phyloP scores from a whole-genome alignment of 2,888 invertebrate species.

The Drosophila greeni region DNA sequence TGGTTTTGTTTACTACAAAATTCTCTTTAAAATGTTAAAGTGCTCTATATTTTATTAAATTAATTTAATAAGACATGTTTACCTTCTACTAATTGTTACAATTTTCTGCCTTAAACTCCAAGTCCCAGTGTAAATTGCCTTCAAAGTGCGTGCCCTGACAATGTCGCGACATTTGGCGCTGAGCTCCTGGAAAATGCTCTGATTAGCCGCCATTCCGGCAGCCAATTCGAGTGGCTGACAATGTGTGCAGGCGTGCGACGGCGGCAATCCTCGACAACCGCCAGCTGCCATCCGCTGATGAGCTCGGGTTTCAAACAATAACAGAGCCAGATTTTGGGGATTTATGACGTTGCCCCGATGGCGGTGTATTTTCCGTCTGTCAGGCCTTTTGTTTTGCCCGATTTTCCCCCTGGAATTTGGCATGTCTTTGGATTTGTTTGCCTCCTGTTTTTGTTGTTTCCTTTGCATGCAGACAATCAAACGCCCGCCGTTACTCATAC shows the following conservation, averaged over 20 bases:
- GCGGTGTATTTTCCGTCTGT: constrained; percentile 27
- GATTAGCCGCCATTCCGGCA: constrained; percentile 57
- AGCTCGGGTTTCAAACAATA: constrained; percentile 72
- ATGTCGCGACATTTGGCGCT: constrained; percentile 59
- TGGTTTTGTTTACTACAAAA: background rate
- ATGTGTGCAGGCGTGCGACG: constrained; percentile 28
- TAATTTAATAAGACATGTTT: background rate
- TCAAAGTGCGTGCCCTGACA: constrained; percentile 27
- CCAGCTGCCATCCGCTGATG: constrained; percentile 45
- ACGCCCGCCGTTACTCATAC: constrained; percentile 63
- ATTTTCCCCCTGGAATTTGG: constrained; percentile 27
- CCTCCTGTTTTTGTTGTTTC: constrained; percentile 60
- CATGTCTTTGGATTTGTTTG: constrained; percentile 66
- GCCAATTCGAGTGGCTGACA: constrained; percentile 49
- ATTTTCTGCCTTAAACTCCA: background rate
- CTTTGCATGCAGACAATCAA: constrained; percentile 66
- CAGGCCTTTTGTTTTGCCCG: constrained; percentile 50
- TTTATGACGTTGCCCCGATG: constrained; percentile 61
- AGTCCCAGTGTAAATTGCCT: constrained; percentile 43
- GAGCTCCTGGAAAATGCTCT: constrained; percentile 56
- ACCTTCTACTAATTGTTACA: background rate
- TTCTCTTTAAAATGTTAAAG: background rate
- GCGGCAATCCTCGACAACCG: constrained; percentile 18
- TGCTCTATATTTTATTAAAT: background rate
- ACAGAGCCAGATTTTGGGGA: constrained; percentile 70